Percentiles rank a stretch among this genome's conserved stretches.
These are phyloP conservation scores for Phortica variegata DNA, from an alignment of 1,140 invertebrate genomes.

Conservation along the genomic window DNA sequence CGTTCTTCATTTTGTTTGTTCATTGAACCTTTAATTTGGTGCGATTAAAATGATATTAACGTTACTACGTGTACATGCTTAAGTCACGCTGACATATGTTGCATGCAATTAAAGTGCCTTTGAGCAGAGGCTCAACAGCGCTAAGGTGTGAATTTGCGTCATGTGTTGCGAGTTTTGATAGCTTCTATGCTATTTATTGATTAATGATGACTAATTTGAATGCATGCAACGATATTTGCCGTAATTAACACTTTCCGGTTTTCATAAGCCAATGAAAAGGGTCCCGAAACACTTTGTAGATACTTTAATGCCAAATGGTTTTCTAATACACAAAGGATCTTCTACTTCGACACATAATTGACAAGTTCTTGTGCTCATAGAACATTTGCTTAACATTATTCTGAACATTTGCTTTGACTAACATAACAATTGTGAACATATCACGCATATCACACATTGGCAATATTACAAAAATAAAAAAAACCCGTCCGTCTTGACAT, in stretches of 20 bases:
- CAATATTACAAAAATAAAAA: too few relatives aligned
- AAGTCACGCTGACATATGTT: slow-evolving; percentile 45
- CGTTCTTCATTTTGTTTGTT: slow-evolving; percentile 20
- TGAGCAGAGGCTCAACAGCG: neutral
- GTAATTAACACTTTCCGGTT: slow-evolving; percentile 46
- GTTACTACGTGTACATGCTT: slow-evolving; percentile 3
- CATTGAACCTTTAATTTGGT: slow-evolving; percentile 47
- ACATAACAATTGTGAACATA: too few relatives aligned
- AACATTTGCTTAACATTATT: too few relatives aligned
- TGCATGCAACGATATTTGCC: neutral
- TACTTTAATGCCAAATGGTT: too few relatives aligned
- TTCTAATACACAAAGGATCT: too few relatives aligned
- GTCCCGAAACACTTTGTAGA: too few relatives aligned
- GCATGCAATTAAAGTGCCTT: slow-evolving; percentile 18
- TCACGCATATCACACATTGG: too few relatives aligned
- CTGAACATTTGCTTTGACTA: too few relatives aligned
- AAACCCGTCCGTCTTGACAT: too few relatives aligned
- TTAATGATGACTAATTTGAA: slow-evolving; percentile 45
- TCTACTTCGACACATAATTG: too few relatives aligned
- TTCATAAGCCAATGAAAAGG: too few relatives aligned
- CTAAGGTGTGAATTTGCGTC: slow-evolving; percentile 43
- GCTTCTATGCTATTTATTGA: slow-evolving; percentile 37
- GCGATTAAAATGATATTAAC: slow-evolving; percentile 53
- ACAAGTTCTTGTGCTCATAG: too few relatives aligned
- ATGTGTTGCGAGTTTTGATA: slow-evolving; percentile 11